Conservation (phyloP, 2,797 vertebrate species). For the Hydrolagus colliei region DNA sequence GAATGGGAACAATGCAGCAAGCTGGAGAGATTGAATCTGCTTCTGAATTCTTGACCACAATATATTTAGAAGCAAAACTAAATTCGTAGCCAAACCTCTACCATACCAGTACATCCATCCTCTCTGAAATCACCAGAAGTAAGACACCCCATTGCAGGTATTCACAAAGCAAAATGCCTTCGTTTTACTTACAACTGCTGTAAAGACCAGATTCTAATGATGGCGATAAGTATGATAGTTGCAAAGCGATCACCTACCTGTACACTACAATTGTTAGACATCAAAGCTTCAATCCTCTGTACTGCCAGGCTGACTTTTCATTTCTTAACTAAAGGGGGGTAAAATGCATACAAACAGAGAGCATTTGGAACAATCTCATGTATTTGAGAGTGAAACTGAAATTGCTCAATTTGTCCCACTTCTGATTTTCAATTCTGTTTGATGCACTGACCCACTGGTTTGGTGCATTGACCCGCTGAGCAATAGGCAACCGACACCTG, state of each 20-base stretch:
- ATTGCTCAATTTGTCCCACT: not conserved
- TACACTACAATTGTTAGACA: not conserved
- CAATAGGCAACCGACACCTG: too few species aligned
- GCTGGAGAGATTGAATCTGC: not conserved
- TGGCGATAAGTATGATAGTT: too few species aligned
- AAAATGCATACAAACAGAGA: not conserved
- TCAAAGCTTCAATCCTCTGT: not conserved
- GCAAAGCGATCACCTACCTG: too few species aligned
- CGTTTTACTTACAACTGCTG: not conserved
- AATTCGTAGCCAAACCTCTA: too few species aligned
- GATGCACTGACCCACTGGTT: too few species aligned
- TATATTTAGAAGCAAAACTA: too few species aligned
- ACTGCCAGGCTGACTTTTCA: too few species aligned
- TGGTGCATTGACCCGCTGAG: not conserved
- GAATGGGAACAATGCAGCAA: not conserved
- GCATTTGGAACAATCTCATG: too few species aligned
- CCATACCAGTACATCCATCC: not conserved
- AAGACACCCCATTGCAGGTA: not conserved
- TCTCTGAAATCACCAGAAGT: not conserved
- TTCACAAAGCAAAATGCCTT: not conserved
- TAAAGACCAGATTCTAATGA: too few species aligned
- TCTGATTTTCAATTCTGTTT: conserved; percentile 8
- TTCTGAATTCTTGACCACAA: not conserved
- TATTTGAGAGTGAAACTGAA: not conserved
- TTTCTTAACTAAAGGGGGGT: not conserved